These are phyloP conservation scores for Dynastes tityus DNA, from an alignment of 2,888 invertebrate species.

Conservation along the genomic window DNA sequence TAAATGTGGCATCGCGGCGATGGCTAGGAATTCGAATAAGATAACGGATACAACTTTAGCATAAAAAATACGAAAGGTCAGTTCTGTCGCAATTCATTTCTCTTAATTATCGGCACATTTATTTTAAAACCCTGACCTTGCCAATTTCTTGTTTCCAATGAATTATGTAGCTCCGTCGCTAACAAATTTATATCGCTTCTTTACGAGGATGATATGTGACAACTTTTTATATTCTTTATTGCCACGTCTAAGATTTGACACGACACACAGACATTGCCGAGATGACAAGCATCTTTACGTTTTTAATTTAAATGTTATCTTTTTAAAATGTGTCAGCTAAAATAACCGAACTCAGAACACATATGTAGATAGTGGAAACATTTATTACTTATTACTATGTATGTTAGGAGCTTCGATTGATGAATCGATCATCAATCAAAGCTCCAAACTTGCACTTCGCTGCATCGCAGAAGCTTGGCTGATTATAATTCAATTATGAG, in stretches of 20 bases:
- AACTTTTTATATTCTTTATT: background rate
- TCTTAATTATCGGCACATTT: slow-evolving; percentile 34
- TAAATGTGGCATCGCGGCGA: background rate
- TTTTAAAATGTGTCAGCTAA: too few relatives aligned
- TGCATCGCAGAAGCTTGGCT: too few relatives aligned
- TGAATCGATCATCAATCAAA: too few relatives aligned
- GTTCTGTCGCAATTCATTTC: slow-evolving; percentile 37
- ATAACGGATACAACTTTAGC: slow-evolving; percentile 42
- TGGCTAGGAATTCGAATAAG: slow-evolving; percentile 12
- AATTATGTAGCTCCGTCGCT: background rate
- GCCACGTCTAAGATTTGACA: background rate
- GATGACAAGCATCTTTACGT: too few relatives aligned
- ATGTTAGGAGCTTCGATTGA: too few relatives aligned
- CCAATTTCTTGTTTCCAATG: slow-evolving; percentile 38
- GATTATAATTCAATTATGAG: too few relatives aligned
- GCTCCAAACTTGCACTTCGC: too few relatives aligned
- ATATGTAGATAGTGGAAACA: too few relatives aligned
- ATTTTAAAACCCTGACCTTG: slow-evolving; percentile 44
- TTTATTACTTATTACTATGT: too few relatives aligned
- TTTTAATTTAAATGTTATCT: too few relatives aligned
- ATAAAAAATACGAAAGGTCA: slow-evolving; percentile 38
- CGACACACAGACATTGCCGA: background rate
- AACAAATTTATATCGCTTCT: slow-evolving; percentile 5
- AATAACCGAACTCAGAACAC: too few relatives aligned
- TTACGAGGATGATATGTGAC: background rate